Evolutionary conservation across 2,888 invertebrate species (phyloP).

Genomic region (Syrista parreyssii): DNA sequence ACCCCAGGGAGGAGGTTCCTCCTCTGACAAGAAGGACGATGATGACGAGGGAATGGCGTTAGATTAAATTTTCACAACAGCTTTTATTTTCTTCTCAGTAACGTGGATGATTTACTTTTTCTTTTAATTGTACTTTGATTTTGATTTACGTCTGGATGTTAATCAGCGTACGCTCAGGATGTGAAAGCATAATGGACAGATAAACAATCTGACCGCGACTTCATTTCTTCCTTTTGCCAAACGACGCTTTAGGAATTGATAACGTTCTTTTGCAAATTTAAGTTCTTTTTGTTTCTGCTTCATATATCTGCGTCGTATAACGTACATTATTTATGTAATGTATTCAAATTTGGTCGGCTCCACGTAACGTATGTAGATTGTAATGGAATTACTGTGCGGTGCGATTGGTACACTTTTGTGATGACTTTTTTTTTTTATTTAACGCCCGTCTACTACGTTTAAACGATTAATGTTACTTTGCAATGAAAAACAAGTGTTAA

Average conservation of each 20-base stretch:
- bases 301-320: neutral
- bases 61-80: slow-evolving; percentile 40
- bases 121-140: neutral
- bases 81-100: slow-evolving; percentile 12
- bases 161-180: neutral
- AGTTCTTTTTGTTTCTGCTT: neutral
- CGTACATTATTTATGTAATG: neutral
- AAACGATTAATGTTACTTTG: neutral
- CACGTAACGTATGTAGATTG: neutral
- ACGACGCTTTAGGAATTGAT: neutral
- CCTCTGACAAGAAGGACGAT: slow-evolving; percentile 42
- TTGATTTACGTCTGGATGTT: neutral
- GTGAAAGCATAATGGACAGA: neutral
- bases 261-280: neutral
- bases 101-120: slow-evolving; percentile 13
- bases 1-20: slow-evolving; percentile 9
- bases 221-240: neutral
- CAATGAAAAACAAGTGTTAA: neutral
- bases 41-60: slow-evolving; percentile 60
- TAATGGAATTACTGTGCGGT: neutral
- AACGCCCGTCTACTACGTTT: neutral
- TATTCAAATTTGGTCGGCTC: neutral
- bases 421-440: neutral
- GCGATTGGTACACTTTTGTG: neutral
- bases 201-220: neutral